Conservation (phyloP, 2,113 vertebrate species). For the Perca flavescens region DNA sequence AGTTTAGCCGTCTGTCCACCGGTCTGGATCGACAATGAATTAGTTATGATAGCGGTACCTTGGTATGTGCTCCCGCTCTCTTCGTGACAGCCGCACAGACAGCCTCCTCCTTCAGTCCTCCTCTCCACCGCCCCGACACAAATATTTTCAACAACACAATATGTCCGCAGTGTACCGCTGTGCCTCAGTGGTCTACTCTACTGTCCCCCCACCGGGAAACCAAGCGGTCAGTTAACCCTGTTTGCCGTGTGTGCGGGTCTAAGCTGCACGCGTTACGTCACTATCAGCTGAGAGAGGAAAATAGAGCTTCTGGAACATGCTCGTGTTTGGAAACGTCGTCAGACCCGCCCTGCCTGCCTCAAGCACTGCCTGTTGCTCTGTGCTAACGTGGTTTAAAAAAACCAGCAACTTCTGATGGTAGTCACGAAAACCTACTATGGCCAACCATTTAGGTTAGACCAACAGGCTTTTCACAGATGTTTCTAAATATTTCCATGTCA, state of each 20-base stretch:
- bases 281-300: constrained; percentile 63
- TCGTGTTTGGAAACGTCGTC: constrained; percentile 52
- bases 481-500: no score
- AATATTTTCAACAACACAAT: neutral
- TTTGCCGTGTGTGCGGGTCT: neutral
- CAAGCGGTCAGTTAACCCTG: neutral
- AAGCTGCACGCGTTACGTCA: constrained; percentile 72
- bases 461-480: no score
- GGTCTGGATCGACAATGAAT: constrained; percentile 40
- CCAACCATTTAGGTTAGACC: neutral
- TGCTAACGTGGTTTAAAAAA: neutral
- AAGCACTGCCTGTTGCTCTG: constrained; percentile 15
- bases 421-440: no score
- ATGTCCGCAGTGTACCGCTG: neutral
- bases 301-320: constrained; percentile 76
- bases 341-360: constrained; percentile 52
- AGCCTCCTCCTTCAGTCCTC: constrained; percentile 23
- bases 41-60: constrained; percentile 21
- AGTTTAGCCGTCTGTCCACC: constrained; percentile 23
- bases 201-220: neutral
- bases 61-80: constrained; percentile 28
- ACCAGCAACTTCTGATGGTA: neutral
- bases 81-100: constrained; percentile 34
- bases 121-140: neutral
- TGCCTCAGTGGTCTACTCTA: neutral